Evolutionary conservation across 2,888 invertebrate genomes (phyloP).

Genomic region (Xestia c-nigrum): DNA sequence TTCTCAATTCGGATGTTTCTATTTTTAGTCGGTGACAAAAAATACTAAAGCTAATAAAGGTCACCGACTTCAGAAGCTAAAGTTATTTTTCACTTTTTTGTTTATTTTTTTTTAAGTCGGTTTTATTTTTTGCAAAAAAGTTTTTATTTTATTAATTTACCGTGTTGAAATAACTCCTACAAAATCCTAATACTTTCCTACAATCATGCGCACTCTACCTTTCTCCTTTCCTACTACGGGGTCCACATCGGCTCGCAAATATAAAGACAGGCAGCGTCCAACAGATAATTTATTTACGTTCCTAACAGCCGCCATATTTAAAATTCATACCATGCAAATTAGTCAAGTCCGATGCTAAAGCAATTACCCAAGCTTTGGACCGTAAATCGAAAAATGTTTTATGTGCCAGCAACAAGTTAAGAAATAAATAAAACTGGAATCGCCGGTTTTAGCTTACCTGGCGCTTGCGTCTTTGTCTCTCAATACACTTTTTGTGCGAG

Average conservation of each 20-base stretch:
- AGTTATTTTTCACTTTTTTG: no score
- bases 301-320: constrained; percentile 77
- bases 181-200: neutral
- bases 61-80: no score
- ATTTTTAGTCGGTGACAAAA: no score
- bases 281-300: constrained; percentile 72
- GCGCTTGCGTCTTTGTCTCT: constrained; percentile 68
- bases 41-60: no score
- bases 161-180: neutral
- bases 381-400: constrained; percentile 86
- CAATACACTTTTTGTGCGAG: constrained; percentile 35
- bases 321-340: constrained; percentile 84
- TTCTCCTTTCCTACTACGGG: constrained; percentile 41
- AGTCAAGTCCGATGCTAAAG: constrained; percentile 78
- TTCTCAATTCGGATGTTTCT: no score
- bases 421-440: constrained; percentile 87
- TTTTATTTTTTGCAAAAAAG: no score
- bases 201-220: constrained; percentile 39
- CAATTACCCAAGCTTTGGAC: constrained; percentile 79
- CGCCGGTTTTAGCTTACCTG: constrained; percentile 77
- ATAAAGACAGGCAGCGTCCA: constrained; percentile 75
- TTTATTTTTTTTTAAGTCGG: no score
- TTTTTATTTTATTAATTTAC: neutral
- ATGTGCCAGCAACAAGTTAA: constrained; percentile 86
- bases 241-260: constrained; percentile 64